A percentile compares a stretch with the other conserved stretches of the same genome.
Evolutionary conservation across 1,140 invertebrate species (phyloP).

Genomic region (Lutraria rhynchaena): DNA sequence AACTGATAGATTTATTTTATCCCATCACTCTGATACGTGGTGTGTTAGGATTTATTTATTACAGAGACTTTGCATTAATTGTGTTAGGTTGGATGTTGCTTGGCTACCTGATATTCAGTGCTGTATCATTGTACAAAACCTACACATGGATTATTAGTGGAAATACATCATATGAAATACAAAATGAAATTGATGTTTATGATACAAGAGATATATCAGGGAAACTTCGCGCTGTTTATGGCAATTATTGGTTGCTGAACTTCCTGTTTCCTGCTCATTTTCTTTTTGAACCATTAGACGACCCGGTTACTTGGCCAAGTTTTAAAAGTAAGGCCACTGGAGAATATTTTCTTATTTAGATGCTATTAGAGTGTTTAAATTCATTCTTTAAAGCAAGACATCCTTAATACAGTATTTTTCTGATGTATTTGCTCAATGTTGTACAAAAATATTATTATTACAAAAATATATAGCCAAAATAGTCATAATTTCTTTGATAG

Average conservation of each 20-base stretch:
- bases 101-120: slow-evolving; percentile 53
- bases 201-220: slow-evolving; percentile 54
- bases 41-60: slow-evolving; percentile 44
- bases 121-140: slow-evolving; percentile 47
- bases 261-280: slow-evolving; percentile 65
- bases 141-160: slow-evolving; percentile 57
- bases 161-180: slow-evolving; percentile 66
- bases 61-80: slow-evolving; percentile 19
- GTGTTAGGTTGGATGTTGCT: slow-evolving; percentile 51
- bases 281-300: slow-evolving; percentile 63
- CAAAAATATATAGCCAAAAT: too few species aligned
- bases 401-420: too few species aligned
- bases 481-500: too few species aligned
- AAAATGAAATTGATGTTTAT: slow-evolving; percentile 59
- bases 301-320: slow-evolving; percentile 65
- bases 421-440: too few species aligned
- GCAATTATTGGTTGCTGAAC: slow-evolving; percentile 65
- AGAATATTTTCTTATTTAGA: background rate
- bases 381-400: too few species aligned
- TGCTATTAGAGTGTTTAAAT: too few species aligned
- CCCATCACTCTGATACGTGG: slow-evolving; percentile 48
- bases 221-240: slow-evolving; percentile 65
- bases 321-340: slow-evolving; percentile 10
- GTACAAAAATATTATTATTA: too few species aligned
- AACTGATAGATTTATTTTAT: slow-evolving; percentile 51